phyloP scores from a whole-genome alignment of 2,888 invertebrate genomes.

The Drosophila melanocephala region DNA sequence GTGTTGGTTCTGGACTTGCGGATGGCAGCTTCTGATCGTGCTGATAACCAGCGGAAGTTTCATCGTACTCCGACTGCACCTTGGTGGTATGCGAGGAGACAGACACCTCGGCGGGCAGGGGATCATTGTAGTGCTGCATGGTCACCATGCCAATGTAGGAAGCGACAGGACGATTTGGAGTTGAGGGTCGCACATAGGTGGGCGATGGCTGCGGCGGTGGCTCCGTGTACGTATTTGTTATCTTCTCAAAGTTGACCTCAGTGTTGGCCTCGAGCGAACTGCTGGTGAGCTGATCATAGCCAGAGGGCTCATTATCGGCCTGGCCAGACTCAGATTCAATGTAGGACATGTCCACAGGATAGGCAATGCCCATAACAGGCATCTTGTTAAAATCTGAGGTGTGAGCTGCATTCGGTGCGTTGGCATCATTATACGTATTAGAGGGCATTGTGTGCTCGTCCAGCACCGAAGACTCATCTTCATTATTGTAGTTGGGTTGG shows the following conservation, averaged over 20 bases:
- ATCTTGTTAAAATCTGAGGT: constrained; percentile 84
- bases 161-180: constrained; percentile 65
- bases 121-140: constrained; percentile 74
- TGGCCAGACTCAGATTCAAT: constrained; percentile 71
- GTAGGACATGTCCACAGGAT: constrained; percentile 82
- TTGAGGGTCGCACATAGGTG: constrained; percentile 60
- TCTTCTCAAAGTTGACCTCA: constrained; percentile 56
- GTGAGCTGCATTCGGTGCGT: constrained; percentile 56
- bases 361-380: constrained; percentile 83
- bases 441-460: constrained; percentile 83
- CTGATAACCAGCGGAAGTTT: constrained; percentile 54
- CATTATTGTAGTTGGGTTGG: constrained; percentile 57
- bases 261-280: constrained; percentile 56
- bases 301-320: constrained; percentile 48
- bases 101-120: constrained; percentile 78
- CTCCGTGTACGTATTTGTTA: constrained; percentile 63
- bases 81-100: constrained; percentile 82
- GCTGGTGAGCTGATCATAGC: constrained; percentile 53
- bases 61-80: constrained; percentile 70
- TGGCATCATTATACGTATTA: constrained; percentile 72
- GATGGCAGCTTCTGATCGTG: constrained; percentile 46
- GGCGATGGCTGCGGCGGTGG: constrained; percentile 50
- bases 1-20: constrained; percentile 38
- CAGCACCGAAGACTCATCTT: constrained; percentile 62
- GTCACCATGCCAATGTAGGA: constrained; percentile 79